Evolutionary conservation across 1,140 invertebrate species (phyloP), one percentile per base, ranked within the genome.

Genomic region (Thrips palmi): DNA sequence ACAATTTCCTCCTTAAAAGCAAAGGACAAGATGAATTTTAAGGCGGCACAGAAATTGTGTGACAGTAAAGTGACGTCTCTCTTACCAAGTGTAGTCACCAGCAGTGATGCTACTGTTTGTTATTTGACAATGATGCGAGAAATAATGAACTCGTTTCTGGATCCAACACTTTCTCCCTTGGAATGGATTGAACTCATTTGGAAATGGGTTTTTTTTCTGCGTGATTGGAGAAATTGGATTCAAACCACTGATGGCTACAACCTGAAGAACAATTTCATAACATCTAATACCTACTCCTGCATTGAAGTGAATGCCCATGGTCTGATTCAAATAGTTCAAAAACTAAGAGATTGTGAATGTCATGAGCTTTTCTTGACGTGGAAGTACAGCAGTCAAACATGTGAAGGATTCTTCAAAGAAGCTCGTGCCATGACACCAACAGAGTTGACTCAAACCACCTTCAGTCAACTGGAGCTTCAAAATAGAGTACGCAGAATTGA

Each of bases 1-100:
- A 7, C 7, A 8, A 27, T 27, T 7, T 27, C 24, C 12, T 7
- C 7, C 12, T 12, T 27, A 7, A n/a, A 27, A 8, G 12, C 7
- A 8, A 27, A 27, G 12, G 24, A 27, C 24, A 27, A 27, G 24
- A 27, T 27, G 24, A 27, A 35, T 20, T 35, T 35, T 20, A 35
- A 21, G 33, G 33, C 33, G 8, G 20, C 20, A 7, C 17, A 35
- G 22, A 35, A 35, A 35, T 19, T 35, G 14, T 35, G 14, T 17
- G 15, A 14, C 8, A 8, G 6, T 10, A 18, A 18, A 35, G 33
- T 35, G 8, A 21, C 8, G 12, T 19, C 12, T 21, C 14, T 35
- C 20, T 18, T 35, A 35, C 12, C 14, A 35, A 20, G 22, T 12
- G 22, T 18, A 8, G 20, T 35, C 12, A 8, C 12, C 12, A 5